Percentiles rank a stretch among this genome's conserved stretches.
These are phyloP conservation scores for Lithosia quadra DNA, from an alignment of 2,888 invertebrate genomes.

Conservation along the genomic window DNA sequence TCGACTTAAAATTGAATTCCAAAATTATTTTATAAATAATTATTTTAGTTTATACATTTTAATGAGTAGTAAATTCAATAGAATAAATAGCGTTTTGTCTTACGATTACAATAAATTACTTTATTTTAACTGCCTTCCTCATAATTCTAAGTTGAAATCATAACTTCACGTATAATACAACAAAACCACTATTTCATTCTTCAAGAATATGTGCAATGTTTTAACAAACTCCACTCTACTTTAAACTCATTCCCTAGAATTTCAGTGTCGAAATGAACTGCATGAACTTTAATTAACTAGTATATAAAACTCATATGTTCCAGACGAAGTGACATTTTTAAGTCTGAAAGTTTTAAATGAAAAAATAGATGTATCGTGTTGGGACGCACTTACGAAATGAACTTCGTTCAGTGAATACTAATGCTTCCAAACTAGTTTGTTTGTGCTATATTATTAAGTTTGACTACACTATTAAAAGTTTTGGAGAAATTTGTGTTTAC, in stretches of 20 bases:
- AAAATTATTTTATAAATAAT: too few relatives aligned
- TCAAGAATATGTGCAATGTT: too few relatives aligned
- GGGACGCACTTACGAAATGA: slow-evolving; percentile 33
- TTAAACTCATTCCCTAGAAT: background rate
- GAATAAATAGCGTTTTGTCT: too few relatives aligned
- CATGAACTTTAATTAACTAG: slow-evolving; percentile 13
- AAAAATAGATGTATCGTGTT: slow-evolving; percentile 22
- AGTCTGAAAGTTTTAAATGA: slow-evolving; percentile 22
- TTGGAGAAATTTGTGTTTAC: slow-evolving; percentile 28
- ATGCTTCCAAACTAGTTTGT: slow-evolving; percentile 42
- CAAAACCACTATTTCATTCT: too few relatives aligned
- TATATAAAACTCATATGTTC: slow-evolving; percentile 6
- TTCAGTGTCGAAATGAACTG: background rate
- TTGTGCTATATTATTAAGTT: slow-evolving; percentile 49
- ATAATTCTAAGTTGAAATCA: too few relatives aligned
- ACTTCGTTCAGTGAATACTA: slow-evolving; percentile 43
- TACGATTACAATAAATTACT: too few relatives aligned
- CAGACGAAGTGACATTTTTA: slow-evolving; percentile 9
- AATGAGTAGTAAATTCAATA: too few relatives aligned
- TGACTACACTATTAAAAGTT: slow-evolving; percentile 51
- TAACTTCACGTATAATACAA: too few relatives aligned
- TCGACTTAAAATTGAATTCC: too few relatives aligned
- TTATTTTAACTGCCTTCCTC: too few relatives aligned
- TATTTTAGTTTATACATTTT: too few relatives aligned
- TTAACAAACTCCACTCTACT: background rate